A percentile compares a stretch with the other conserved stretches of the same genome.
phyloP scores from a whole-genome alignment of 2,888 invertebrate species.

The Aphidius colemani region DNA sequence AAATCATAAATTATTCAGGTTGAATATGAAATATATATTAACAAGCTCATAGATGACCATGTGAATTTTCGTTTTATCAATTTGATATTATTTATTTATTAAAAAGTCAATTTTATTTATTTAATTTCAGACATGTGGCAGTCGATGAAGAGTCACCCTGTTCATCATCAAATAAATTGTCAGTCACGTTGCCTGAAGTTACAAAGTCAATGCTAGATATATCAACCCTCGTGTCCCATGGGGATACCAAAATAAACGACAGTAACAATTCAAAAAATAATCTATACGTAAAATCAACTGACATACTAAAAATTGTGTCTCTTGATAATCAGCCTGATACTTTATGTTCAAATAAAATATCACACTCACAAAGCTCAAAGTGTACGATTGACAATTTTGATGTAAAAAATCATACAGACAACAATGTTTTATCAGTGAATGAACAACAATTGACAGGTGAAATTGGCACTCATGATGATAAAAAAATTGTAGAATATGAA shows the following conservation, averaged over 20 bases:
- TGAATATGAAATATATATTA: no score
- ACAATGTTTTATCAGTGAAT: not conserved
- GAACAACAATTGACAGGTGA: constrained; percentile 17
- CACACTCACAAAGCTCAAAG: no score
- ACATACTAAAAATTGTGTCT: no score
- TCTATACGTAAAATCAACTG: no score
- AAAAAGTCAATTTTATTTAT: not conserved
- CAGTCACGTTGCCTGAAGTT: constrained; percentile 22
- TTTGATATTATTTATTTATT: no score
- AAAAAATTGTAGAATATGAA: not conserved
- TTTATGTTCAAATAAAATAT: no score
- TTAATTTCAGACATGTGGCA: constrained; percentile 59
- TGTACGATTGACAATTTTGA: no score
- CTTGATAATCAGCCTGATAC: no score
- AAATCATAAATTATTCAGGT: no score
- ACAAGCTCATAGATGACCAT: no score
- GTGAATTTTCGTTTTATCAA: no score
- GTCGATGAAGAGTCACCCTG: constrained; percentile 61
- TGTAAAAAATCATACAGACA: not conserved
- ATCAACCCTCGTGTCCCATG: constrained; percentile 33
- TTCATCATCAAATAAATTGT: constrained; percentile 33
- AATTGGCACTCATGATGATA: constrained; percentile 16
- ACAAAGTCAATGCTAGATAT: constrained; percentile 31
- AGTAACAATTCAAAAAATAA: not conserved
- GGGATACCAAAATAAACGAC: constrained; percentile 19